Base-by-base conservation (phyloP, 2,888 invertebrate genomes). In the Epinotia nisella region DNA sequence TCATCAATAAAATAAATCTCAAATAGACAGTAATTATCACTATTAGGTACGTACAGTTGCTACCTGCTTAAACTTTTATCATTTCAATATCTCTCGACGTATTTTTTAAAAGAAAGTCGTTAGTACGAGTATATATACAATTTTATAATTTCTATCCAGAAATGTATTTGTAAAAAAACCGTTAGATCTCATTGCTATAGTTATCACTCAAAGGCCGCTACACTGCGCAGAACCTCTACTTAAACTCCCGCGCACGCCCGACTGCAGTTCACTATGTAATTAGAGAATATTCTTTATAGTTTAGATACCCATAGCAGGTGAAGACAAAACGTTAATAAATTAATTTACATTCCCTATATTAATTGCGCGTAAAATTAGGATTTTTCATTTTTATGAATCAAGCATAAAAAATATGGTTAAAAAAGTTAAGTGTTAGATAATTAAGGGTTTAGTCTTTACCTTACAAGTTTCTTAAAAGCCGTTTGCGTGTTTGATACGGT, bases 261-360 rank as follows among this genome's bases (percentile, higher is more conserved):
- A 61, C 72, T 62, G 67, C 67, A 51, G 49, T 55, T 68, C 13
- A 29, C 67, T 56, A 35, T 68, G 51, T 62, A 72, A 72, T 72
- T 72, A 72, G 35, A 62, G 55, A 68, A 59, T 68, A 68, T 68
- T 71, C 55, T 61, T 55, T 70, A 41, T 62, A 71, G 68, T 85
- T 82, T 73, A 83, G 83, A 79, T 49, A 45, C 45, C n/a, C 78
- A 79, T 83, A 80, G 80, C 67, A 77, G 79, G 80, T 81, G 69
- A 75, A 76, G 74, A 80, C 76, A 70, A 62, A 74, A 61, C 61
- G 61, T 61, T 67, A 74, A 56, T 55, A 51, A 17, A 51, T 61
- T 56, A 55, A 72, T 72, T 68, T 67, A 56, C 62, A 68, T 68
- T 72, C 58, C 61, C 35, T 62, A 62, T 62, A 62, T 56, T 72